Conservation (phyloP, 2,797 vertebrate species). For the Oryzias dopingdopingensis region DNA sequence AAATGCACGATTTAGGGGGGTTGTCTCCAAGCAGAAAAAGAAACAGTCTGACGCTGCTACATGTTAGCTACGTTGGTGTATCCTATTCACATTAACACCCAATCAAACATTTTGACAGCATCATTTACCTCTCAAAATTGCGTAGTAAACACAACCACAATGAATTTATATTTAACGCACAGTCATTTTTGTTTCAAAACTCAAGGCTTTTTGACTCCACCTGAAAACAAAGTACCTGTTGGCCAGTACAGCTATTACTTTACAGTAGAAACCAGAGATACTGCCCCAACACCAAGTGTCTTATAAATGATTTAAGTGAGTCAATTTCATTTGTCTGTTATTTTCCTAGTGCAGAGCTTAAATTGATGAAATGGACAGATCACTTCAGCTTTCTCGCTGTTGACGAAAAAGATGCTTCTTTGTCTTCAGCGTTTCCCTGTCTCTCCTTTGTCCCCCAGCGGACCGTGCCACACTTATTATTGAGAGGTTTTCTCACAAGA, state of each 20-base stretch:
- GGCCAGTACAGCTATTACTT: background rate
- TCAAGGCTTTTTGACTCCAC: too few relatives aligned
- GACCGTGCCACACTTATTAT: conserved; percentile 52
- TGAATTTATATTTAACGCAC: too few relatives aligned
- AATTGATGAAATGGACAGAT: conserved; percentile 43
- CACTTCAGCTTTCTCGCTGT: conserved; percentile 41
- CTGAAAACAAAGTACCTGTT: background rate
- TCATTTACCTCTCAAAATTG: too few relatives aligned
- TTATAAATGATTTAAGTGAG: conserved; percentile 23
- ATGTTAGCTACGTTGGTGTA: too few relatives aligned
- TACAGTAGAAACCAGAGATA: conserved; percentile 7
- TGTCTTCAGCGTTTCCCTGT: conserved; percentile 27
- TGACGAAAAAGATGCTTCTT: conserved; percentile 41
- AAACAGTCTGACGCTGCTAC: too few relatives aligned
- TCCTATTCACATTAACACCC: too few relatives aligned
- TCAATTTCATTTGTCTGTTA: conserved; percentile 18
- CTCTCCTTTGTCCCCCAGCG: conserved; percentile 47
- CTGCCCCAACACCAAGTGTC: conserved; percentile 7
- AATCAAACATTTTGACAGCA: too few relatives aligned
- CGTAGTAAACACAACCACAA: too few relatives aligned
- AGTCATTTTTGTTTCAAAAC: too few relatives aligned
- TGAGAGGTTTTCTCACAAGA: conserved; percentile 52
- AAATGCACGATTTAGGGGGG: too few relatives aligned
- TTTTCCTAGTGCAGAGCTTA: conserved; percentile 20
- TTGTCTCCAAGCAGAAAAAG: too few relatives aligned